Evolutionary conservation across 2,113 vertebrate genomes (phyloP).

Genomic region (Emydura subglobosa): DNA sequence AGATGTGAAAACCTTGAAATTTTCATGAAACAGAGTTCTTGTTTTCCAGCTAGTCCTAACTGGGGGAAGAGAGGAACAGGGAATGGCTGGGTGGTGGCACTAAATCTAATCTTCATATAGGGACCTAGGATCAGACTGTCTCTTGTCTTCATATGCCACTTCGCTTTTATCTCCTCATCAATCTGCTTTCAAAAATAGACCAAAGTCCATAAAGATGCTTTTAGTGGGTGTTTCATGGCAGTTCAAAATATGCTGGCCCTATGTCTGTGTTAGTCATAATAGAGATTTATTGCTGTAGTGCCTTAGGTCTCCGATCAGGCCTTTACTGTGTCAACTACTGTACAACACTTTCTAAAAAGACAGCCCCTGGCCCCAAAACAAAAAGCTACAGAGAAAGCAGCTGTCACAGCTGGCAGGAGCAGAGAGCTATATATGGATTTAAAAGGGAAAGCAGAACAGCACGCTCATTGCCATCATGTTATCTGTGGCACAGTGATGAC

Average conservation of each 20-base stretch:
- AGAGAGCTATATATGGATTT: not conserved
- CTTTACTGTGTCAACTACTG: not conserved
- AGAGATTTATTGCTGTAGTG: not conserved
- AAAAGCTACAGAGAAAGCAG: conserved; percentile 9
- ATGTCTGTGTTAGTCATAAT: not conserved
- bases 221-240: not conserved
- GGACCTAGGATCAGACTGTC: not conserved
- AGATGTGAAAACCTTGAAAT: not conserved
- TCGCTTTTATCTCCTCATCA: not conserved
- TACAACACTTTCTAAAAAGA: not conserved
- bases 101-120: not conserved
- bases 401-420: not conserved
- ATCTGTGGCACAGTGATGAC: not conserved
- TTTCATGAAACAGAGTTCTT: not conserved
- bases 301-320: not conserved
- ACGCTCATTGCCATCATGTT: not conserved
- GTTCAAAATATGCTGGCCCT: not conserved
- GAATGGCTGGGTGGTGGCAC: not conserved
- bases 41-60: not conserved
- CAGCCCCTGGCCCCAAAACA: not conserved
- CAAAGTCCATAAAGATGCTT: not conserved
- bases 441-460: not conserved
- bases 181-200: not conserved
- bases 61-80: not conserved
- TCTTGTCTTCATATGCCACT: not conserved